A percentile compares a stretch with the other conserved stretches of the same genome.
Evolutionary conservation across 2,888 invertebrate species (phyloP).

Genomic region (Melitaea athalia): DNA sequence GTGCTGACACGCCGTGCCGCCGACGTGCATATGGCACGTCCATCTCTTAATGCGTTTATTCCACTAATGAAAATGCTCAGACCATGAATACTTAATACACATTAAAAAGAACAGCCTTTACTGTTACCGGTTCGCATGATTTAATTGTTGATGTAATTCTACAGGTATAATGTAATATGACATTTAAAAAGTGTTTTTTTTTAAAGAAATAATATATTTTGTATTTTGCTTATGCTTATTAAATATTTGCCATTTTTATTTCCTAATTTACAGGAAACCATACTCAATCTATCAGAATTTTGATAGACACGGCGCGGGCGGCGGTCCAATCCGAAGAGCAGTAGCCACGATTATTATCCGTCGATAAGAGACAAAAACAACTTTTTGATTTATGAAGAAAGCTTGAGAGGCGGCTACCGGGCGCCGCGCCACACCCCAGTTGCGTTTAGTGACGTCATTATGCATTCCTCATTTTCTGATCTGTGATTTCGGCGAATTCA

Average conservation of each 20-base stretch:
- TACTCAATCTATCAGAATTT: conserved; percentile 43
- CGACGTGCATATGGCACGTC: conserved; percentile 48
- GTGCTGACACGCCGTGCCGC: conserved; percentile 75
- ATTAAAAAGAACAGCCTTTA: conserved; percentile 20
- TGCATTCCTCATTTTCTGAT: conserved; percentile 14
- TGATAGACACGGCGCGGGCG: conserved; percentile 38
- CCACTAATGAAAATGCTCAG: conserved; percentile 35
- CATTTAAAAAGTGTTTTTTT: not conserved
- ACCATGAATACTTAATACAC: conserved; percentile 34
- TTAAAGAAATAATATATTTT: not conserved
- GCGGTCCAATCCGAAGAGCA: conserved; percentile 51
- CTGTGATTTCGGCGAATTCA: conserved; percentile 4
- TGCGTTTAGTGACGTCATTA: conserved; percentile 56
- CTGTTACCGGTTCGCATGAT: conserved; percentile 18
- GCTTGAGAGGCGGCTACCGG: conserved; percentile 74
- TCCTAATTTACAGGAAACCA: not conserved
- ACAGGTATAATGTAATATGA: too few species aligned
- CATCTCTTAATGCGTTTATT: conserved; percentile 40
- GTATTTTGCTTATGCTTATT: not conserved
- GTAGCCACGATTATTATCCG: conserved; percentile 78
- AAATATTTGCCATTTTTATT: not conserved
- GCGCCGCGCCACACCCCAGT: conserved; percentile 55
- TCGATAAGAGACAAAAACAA: conserved; percentile 79
- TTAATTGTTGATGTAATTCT: conserved; percentile 10
- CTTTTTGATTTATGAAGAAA: conserved; percentile 81